Conservation (phyloP, 2,888 invertebrate genomes). For the Agonopterix subpropinquella region DNA sequence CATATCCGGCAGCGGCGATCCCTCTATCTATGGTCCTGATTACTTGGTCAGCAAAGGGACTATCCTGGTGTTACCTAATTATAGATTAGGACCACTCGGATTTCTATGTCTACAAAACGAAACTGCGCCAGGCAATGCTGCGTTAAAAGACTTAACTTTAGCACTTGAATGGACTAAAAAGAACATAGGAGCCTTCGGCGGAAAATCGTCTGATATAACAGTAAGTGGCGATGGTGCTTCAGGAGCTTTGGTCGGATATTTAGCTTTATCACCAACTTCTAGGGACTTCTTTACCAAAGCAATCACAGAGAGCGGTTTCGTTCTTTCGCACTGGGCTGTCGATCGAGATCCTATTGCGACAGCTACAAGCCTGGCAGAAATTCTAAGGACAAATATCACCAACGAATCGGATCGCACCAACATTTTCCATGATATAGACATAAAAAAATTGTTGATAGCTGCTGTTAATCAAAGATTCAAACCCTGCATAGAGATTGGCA, state of each 20-base stretch:
- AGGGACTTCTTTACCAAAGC: slow-evolving; percentile 40
- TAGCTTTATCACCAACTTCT: slow-evolving; percentile 41
- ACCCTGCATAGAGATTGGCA: slow-evolving; percentile 40
- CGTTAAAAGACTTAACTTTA: slow-evolving; percentile 48
- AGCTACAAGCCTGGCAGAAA: slow-evolving; percentile 36
- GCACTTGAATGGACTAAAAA: slow-evolving; percentile 50
- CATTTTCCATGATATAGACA: slow-evolving; percentile 18
- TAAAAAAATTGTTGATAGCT: slow-evolving; percentile 24
- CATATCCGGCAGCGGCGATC: slow-evolving; percentile 43
- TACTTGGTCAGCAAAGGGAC: slow-evolving; percentile 38
- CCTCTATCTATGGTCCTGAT: slow-evolving; percentile 48
- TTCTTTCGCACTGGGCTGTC: slow-evolving; percentile 48
- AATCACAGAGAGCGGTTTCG: slow-evolving; percentile 54
- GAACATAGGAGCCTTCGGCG: slow-evolving; percentile 51
- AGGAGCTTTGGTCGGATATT: slow-evolving; percentile 46
- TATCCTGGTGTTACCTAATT: slow-evolving; percentile 54
- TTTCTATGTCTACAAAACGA: slow-evolving; percentile 50
- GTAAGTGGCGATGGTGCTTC: slow-evolving; percentile 52
- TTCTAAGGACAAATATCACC: slow-evolving; percentile 30
- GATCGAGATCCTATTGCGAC: slow-evolving; percentile 41
- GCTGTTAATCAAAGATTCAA: slow-evolving; percentile 29
- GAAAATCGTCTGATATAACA: slow-evolving; percentile 45
- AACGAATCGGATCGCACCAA: slow-evolving; percentile 9
- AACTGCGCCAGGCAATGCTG: slow-evolving; percentile 56
- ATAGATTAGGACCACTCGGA: slow-evolving; percentile 56